Evolutionary conservation across 2,797 vertebrate genomes (phyloP), one percentile per base, ranked within the genome.

Genomic region (Smutsia temminckii): DNA sequence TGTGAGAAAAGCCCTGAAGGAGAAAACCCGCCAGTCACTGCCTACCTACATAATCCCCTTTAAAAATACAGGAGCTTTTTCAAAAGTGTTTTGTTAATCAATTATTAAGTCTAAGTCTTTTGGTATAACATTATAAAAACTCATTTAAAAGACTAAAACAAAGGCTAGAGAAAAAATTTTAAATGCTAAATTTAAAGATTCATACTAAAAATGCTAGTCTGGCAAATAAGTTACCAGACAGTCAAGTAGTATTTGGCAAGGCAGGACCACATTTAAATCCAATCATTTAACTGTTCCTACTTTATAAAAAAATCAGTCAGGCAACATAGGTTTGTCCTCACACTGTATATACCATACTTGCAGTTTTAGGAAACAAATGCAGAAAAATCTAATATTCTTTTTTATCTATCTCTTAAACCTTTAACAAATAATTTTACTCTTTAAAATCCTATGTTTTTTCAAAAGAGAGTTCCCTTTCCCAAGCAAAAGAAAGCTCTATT

Each of bases 161-260:
- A 59, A 85, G 27, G 77, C 20, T 34, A 32, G 51, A 72, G 14
- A 46, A 77, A 85, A 74, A 29, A 2, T 9, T 89, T 37, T 27
- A 97, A 85, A 91, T 25, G 42, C 5, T 49, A 79, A 80, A 64
- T 63, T 84, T 2, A 74, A 88, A 85, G 77, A 80, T 29, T 55
- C 27, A 72, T 27, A 59, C 40, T 37, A n/a, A 79, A 20, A 61
- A 78, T 53, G 18, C 46, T 23, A 85, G 88, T 89, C 64, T 93
- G 42, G 53, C 34, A 93, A 69, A 14, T 34, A 69, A 72, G 16
- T 83, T 34, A 59, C 8, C 29, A 89, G 97, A 95, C 89, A 97
- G 89, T 85, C 69, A 40, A 91, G 68, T 94, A 89, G 95, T 95
- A 95, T 91, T 90, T 96, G 94, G 85, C 86, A 97, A 66, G 93